These are phyloP conservation scores for Galagoides demidoff DNA, from an alignment of 2,797 vertebrate species.

Conservation along the genomic window DNA sequence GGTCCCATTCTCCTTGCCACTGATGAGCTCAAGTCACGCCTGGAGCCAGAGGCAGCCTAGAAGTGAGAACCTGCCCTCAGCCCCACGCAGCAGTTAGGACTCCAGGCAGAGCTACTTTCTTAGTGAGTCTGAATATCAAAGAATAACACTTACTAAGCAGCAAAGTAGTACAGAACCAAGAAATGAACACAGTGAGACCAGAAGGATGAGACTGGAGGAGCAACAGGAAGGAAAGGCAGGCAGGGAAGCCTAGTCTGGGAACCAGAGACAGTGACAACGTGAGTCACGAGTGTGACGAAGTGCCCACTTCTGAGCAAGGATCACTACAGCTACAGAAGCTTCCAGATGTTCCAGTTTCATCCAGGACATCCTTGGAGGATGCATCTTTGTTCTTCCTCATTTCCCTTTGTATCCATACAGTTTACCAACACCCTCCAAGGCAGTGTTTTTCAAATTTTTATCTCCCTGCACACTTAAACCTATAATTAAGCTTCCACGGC, in stretches of 20 bases:
- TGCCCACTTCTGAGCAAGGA: not conserved
- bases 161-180: not conserved
- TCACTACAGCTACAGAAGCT: no score
- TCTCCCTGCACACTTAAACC: no score
- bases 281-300: not conserved
- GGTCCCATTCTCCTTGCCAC: not conserved
- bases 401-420: not conserved
- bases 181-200: not conserved
- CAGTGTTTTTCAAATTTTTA: no score
- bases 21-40: no score
- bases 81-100: fast-evolving
- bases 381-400: not conserved
- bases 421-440: not conserved
- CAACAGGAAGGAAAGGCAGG: not conserved
- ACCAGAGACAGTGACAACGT: not conserved
- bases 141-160: not conserved
- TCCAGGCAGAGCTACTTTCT: no score
- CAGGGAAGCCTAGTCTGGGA: not conserved
- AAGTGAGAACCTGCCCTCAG: not conserved
- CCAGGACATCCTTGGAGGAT: not conserved
- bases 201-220: no score
- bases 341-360: fast-evolving
- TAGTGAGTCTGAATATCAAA: not conserved
- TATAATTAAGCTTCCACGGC: no score
- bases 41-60: not conserved